Percentiles rank a stretch among this genome's conserved stretches.
Evolutionary conservation across 2,888 invertebrate genomes (phyloP).

Genomic region (Brachyopa scutellaris): DNA sequence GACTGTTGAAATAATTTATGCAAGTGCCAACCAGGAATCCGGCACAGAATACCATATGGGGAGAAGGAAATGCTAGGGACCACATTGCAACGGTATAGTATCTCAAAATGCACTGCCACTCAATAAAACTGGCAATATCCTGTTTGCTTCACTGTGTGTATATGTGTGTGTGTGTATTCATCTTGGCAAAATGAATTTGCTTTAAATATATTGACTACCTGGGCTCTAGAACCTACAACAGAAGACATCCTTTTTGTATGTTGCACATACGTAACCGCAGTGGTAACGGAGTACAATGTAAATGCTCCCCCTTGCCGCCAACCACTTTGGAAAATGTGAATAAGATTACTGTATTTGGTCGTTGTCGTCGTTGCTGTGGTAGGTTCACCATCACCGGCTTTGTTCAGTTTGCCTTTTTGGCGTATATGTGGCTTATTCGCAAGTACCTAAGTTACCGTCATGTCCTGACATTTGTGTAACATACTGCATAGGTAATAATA

Average conservation of each 20-base stretch:
- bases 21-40: conserved; percentile 31
- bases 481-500: conserved; percentile 67
- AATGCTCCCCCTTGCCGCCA: background rate
- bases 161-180: too few relatives aligned
- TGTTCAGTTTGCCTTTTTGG: conserved; percentile 23
- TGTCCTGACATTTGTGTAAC: conserved; percentile 47
- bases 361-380: background rate
- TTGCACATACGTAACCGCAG: conserved; percentile 39
- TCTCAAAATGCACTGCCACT: conserved; percentile 64
- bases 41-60: conserved; percentile 12
- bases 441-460: conserved; percentile 25
- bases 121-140: conserved; percentile 46
- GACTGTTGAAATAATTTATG: conserved; percentile 59
- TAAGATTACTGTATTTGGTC: conserved; percentile 35
- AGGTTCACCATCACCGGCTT: background rate
- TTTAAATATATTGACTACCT: conserved; percentile 51
- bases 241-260: conserved; percentile 37
- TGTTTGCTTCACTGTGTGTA: conserved; percentile 5
- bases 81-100: conserved; percentile 6
- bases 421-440: conserved; percentile 20
- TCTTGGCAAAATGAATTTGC: conserved; percentile 46
- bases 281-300: conserved; percentile 29
- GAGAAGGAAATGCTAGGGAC: conserved; percentile 28
- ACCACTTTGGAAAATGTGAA: conserved; percentile 38
- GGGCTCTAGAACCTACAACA: background rate